phyloP scores from a whole-genome alignment of 2,888 invertebrate genomes.

The Chironomus tentans region DNA sequence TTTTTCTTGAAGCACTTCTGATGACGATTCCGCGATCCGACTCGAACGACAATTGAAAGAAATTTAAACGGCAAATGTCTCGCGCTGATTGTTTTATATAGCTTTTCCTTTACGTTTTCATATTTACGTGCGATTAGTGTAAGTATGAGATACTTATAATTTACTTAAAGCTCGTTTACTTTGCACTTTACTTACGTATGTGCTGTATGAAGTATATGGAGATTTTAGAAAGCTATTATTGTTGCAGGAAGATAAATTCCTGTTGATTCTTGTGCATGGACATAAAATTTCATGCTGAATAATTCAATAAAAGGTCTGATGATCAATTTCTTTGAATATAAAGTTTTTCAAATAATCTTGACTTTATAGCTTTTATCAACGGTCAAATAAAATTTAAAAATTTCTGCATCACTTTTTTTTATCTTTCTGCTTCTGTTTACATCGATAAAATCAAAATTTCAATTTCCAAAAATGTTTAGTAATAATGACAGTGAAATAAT shows the following conservation, averaged over 20 bases:
- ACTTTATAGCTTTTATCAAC: too few species aligned
- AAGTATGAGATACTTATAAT: not conserved
- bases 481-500: conserved; percentile 47
- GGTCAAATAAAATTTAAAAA: too few species aligned
- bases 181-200: not conserved
- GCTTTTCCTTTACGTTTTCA: not conserved
- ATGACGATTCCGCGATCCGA: not conserved
- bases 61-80: not conserved
- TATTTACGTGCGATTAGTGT: not conserved
- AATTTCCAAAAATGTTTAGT: not conserved
- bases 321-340: too few species aligned
- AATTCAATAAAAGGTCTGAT: too few species aligned
- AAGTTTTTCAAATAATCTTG: too few species aligned
- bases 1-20: not conserved
- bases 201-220: not conserved
- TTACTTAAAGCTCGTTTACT: not conserved
- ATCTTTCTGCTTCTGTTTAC: not conserved
- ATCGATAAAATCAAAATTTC: not conserved
- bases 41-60: conserved; percentile 5
- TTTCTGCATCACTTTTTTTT: not conserved
- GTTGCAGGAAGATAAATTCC: too few species aligned
- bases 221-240: not conserved
- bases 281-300: too few species aligned
- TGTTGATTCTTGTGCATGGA: too few species aligned
- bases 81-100: not conserved